Evolutionary conservation across 2,797 vertebrate species (phyloP).

Genomic region (Stomatorhinus walkeri): DNA sequence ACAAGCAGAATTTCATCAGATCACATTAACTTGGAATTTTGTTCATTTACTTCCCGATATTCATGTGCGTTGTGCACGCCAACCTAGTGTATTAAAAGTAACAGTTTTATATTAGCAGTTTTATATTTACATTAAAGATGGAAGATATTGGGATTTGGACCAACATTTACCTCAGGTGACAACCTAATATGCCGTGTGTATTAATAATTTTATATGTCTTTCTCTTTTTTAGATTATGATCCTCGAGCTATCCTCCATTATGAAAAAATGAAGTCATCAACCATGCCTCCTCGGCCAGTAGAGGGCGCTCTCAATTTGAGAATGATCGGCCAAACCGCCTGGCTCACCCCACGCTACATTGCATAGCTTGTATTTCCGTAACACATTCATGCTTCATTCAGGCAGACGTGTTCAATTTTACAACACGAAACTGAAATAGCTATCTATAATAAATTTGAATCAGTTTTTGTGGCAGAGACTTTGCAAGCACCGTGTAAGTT

Average conservation of each 20-base stretch:
- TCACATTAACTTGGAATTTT: background rate
- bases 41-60: background rate
- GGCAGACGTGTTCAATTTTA: background rate
- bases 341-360: slow-evolving; percentile 18
- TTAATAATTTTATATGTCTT: background rate
- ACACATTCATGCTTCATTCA: slow-evolving; percentile 22
- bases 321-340: slow-evolving; percentile 2
- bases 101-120: background rate
- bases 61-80: background rate
- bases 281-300: background rate
- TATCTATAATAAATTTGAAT: background rate
- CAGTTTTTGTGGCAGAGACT: background rate
- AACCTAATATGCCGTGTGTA: background rate
- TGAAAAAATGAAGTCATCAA: slow-evolving; percentile 75
- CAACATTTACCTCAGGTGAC: background rate
- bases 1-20: background rate
- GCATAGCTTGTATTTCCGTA: slow-evolving; percentile 11
- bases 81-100: background rate
- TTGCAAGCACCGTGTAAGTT: background rate
- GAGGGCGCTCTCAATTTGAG: slow-evolving; percentile 14
- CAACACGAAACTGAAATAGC: background rate
- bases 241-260: slow-evolving; percentile 88
- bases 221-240: slow-evolving; percentile 80
- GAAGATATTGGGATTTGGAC: background rate
- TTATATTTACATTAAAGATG: background rate